A percentile compares a stretch with the other conserved stretches of the same genome.
phyloP scores from a whole-genome alignment of 2,888 invertebrate genomes.

The Nomada goodeniana region DNA sequence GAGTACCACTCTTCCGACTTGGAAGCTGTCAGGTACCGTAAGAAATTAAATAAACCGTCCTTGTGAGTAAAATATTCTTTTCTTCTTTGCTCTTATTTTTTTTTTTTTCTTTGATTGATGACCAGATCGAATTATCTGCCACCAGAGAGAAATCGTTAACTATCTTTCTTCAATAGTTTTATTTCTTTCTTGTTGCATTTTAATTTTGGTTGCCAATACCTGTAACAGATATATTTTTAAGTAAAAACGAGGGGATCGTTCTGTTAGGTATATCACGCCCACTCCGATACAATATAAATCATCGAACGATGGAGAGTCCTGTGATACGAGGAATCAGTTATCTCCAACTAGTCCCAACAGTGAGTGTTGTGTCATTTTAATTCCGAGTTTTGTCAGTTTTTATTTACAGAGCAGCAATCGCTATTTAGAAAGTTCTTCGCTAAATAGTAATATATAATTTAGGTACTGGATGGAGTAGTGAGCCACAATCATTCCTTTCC shows the following conservation, averaged over 20 bases:
- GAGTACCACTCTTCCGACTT: conserved; percentile 79
- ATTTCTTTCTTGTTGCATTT: conserved; percentile 3
- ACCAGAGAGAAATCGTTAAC: not conserved
- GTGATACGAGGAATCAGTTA: conserved; percentile 78
- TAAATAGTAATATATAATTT: not conserved
- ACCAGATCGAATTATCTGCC: no score
- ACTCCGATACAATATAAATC: conserved; percentile 78
- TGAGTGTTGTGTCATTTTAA: conserved; percentile 62
- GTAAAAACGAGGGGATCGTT: not conserved
- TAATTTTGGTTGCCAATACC: not conserved
- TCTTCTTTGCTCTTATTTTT: conserved; percentile 42
- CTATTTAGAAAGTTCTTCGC: not conserved
- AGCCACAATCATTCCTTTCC: conserved; percentile 92
- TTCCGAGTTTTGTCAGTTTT: not conserved
- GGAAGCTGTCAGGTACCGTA: conserved; percentile 80
- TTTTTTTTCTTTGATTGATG: not conserved
- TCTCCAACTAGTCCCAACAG: conserved; percentile 83
- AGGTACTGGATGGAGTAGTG: conserved; percentile 90
- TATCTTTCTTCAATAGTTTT: conserved; percentile 2
- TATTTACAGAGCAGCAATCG: not conserved
- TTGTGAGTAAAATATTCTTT: conserved; percentile 67
- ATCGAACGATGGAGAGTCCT: conserved; percentile 73
- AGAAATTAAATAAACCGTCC: conserved; percentile 69
- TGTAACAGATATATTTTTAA: not conserved
- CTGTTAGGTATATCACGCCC: conserved; percentile 77